Conservation (phyloP, 2,888 invertebrate species). For the Neocrepidodera transversa region DNA sequence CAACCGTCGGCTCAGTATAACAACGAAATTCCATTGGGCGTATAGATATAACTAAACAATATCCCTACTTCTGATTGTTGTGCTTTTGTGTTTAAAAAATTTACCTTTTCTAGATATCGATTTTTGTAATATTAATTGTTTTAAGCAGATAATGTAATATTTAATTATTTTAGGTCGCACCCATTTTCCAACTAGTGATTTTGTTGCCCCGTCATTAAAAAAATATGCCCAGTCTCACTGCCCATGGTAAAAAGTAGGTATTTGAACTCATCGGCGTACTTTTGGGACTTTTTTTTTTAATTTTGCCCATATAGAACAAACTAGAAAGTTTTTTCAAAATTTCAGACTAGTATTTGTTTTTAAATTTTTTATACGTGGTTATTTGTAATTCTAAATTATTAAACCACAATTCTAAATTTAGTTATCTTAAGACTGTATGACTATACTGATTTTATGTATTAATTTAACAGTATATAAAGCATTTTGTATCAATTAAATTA, state of each 20-base stretch:
- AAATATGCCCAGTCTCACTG: too few relatives aligned
- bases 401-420: background rate
- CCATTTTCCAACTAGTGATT: background rate
- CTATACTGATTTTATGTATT: background rate
- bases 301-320: background rate
- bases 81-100: too few relatives aligned
- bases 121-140: conserved; percentile 13
- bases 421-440: background rate
- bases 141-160: background rate
- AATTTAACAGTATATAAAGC: background rate
- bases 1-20: too few relatives aligned
- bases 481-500: too few relatives aligned
- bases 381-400: background rate
- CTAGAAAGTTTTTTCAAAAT: background rate
- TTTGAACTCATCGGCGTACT: too few relatives aligned
- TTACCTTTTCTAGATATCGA: too few relatives aligned
- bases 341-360: background rate
- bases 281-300: background rate
- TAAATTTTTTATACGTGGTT: background rate
- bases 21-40: too few relatives aligned
- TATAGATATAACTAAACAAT: too few relatives aligned
- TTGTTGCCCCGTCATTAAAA: too few relatives aligned
- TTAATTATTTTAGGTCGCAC: background rate
- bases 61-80: too few relatives aligned
- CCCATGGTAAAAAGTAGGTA: too few relatives aligned